A percentile compares a stretch with the other conserved stretches of the same genome.
Conservation (phyloP, 2,797 vertebrate genomes). For the Mus caroli region DNA sequence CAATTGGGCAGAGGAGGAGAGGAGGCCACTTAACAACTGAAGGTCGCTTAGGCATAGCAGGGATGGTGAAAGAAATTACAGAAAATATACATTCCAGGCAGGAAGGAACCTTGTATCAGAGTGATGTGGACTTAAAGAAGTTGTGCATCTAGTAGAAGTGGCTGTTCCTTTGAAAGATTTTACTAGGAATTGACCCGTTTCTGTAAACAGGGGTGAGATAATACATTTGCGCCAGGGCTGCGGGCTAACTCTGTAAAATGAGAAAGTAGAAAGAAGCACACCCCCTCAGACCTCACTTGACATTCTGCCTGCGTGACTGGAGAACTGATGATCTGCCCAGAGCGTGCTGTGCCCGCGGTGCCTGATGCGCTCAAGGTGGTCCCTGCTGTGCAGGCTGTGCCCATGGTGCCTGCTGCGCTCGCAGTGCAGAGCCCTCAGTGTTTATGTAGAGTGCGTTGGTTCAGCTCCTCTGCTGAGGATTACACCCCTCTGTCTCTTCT, state of each 20-base stretch:
- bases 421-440: fast-evolving
- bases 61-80: background rate
- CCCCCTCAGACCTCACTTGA: background rate
- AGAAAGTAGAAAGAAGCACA: background rate
- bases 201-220: background rate
- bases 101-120: no score
- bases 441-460: background rate
- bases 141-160: background rate
- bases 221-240: background rate
- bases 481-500: background rate
- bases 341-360: fast-evolving
- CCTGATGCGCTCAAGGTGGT: fast-evolving
- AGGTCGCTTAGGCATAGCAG: background rate
- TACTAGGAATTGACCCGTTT: background rate
- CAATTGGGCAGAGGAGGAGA: background rate
- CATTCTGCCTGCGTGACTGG: fast-evolving
- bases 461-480: slow-evolving; percentile 5
- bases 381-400: no score
- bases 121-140: no score
- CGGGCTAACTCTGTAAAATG: background rate
- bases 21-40: background rate
- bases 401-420: fast-evolving
- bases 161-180: background rate
- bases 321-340: background rate
- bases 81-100: background rate